phyloP scores from a whole-genome alignment of 2,113 vertebrate species.

The Oreochromis niloticus region DNA sequence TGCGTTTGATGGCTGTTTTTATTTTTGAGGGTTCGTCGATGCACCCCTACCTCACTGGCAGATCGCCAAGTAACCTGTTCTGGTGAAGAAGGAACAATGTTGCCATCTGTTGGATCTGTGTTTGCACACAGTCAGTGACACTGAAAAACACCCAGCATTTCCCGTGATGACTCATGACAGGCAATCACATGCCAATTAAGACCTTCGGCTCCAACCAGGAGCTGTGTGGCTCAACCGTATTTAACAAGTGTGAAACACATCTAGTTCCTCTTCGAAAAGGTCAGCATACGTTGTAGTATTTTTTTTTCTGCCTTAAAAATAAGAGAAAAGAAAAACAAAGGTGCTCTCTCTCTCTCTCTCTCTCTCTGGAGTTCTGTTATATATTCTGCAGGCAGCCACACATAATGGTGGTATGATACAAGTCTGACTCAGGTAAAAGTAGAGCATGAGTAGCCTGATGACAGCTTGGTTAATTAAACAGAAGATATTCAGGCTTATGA shows the following conservation, averaged over 20 bases:
- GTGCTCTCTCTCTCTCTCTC: neutral
- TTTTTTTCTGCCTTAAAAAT: neutral
- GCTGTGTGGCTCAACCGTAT: neutral
- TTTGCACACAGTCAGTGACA: conserved; percentile 24
- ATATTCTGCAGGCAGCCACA: neutral
- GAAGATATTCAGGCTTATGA: conserved; percentile 46
- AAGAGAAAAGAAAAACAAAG: neutral
- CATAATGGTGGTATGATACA: conserved; percentile 12
- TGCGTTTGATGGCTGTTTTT: conserved; percentile 66
- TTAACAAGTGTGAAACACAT: conserved; percentile 9
- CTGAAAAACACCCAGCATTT: conserved; percentile 14
- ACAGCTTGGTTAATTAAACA: conserved; percentile 50
- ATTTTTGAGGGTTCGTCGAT: conserved; percentile 52
- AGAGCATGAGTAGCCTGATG: conserved; percentile 3
- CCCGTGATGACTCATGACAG: conserved; percentile 50
- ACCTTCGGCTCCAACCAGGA: neutral
- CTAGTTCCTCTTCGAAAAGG: conserved; percentile 1
- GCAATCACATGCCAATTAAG: conserved; percentile 58
- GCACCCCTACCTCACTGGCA: conserved; percentile 44
- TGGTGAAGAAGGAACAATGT: conserved; percentile 61
- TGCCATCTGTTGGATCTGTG: conserved; percentile 73
- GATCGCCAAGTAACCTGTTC: conserved; percentile 45
- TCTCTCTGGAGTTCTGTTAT: neutral
- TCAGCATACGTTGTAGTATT: neutral
- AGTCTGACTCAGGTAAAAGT: conserved; percentile 2